Evolutionary conservation across 2,113 vertebrate genomes (phyloP), one percentile per base, ranked within the genome.

Genomic region (Myanophis thanlyinensis): DNA sequence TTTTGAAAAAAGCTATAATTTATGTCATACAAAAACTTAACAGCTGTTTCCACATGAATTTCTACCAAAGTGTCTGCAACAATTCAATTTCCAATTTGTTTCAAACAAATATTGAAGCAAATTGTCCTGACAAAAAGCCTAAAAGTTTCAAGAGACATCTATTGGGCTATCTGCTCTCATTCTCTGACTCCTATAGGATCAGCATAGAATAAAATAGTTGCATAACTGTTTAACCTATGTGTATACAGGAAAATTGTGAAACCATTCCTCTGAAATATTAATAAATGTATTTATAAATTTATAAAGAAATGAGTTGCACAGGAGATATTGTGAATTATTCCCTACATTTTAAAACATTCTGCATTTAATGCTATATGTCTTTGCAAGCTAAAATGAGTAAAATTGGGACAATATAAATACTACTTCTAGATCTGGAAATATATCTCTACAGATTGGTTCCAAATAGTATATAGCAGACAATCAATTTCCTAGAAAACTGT

Each of bases 81-180:
- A 93, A 25, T 88, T 89, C 18, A 20, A 80, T 1, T n/a, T 62
- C 51, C 44, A 94, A 56, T 5, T 51, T 46, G 1, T 86, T 9
- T 7, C 20, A 53, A 44, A 13, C 1, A 89, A 73, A 12, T 48
- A 0, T 53, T 2, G 9, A 51, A 91, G 13, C 6, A 85, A 48
- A 44, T n/a, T 89, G 49, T 0, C 27, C 46, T 25, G 84, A 1
- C 0, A 0, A 22, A 44, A 10, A 67, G 48, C 44, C 7, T 85
- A 35, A 80, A 59, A 35, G 3, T 46, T 44, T 73, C 86, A 7
- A 27, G 47, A 7, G 59, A 3, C 73, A 67, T 46, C 52, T 87
- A 10, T 15, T 18, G 49, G 7, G 3, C 89, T 51, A 11, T 91
- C 89, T 7, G 1, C 67, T 87, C 1, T 3, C 22, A 46, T 90